phyloP scores from a whole-genome alignment of 2,888 invertebrate genomes.

The Endotricha flammealis region DNA sequence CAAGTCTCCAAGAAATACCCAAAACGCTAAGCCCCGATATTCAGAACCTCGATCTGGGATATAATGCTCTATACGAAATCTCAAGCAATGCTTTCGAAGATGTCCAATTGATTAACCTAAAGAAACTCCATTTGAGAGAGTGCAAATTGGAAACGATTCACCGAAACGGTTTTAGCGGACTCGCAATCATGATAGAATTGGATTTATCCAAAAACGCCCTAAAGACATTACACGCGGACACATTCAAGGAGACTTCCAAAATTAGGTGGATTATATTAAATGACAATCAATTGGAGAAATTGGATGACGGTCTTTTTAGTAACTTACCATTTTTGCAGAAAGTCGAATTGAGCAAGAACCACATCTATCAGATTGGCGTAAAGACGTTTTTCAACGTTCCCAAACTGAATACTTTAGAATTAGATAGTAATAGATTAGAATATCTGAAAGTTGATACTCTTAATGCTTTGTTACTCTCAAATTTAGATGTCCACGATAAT shows the following conservation, averaged over 20 bases:
- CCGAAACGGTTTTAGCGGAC: constrained; percentile 85
- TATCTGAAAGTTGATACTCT: constrained; percentile 82
- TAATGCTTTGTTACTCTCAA: constrained; percentile 81
- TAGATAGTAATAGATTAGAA: constrained; percentile 86
- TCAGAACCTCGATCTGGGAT: constrained; percentile 84
- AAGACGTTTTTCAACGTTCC: constrained; percentile 85
- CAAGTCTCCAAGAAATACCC: constrained; percentile 84
- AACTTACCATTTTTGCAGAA: constrained; percentile 85
- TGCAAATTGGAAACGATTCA: constrained; percentile 86
- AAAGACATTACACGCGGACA: constrained; percentile 80
- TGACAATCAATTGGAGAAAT: constrained; percentile 84
- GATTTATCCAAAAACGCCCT: constrained; percentile 88
- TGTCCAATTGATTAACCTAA: constrained; percentile 86
- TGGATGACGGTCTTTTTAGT: constrained; percentile 87
- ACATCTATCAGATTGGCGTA: constrained; percentile 82
- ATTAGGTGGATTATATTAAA: constrained; percentile 85
- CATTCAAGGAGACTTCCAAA: constrained; percentile 84
- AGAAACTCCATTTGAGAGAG: constrained; percentile 86
- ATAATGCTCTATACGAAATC: constrained; percentile 83
- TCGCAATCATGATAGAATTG: constrained; percentile 88
- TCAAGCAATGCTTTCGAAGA: constrained; percentile 82
- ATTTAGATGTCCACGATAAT: constrained; percentile 87
- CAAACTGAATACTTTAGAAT: constrained; percentile 81
- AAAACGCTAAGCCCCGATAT: constrained; percentile 83
- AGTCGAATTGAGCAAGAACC: constrained; percentile 87